Percentiles rank a stretch among this genome's conserved stretches.
phyloP scores from a whole-genome alignment of 2,113 vertebrate genomes.

The Leucopternis melanops region DNA sequence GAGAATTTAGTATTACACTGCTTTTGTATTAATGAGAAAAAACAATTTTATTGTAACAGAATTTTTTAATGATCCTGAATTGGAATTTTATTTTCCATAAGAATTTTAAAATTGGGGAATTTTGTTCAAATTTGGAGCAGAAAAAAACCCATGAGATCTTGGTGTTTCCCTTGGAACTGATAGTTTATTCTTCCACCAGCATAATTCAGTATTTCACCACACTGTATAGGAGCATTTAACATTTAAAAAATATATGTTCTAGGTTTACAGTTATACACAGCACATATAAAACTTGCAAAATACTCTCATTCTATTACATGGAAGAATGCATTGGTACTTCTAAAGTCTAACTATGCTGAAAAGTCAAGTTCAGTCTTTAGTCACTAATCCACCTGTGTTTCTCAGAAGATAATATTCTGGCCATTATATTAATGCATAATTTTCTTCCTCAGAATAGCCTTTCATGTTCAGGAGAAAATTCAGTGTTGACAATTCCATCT shows the following conservation, averaged over 20 bases:
- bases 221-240: not conserved
- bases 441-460: not conserved
- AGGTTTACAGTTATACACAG: not conserved
- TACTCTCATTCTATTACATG: not conserved
- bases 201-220: not conserved
- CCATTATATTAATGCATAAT: not conserved
- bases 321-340: not conserved
- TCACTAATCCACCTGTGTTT: not conserved
- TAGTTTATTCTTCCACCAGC: not conserved
- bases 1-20: not conserved
- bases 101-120: not conserved
- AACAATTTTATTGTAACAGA: not conserved
- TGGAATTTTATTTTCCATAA: not conserved
- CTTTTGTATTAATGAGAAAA: not conserved
- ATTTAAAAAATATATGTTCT: not conserved
- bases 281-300: not conserved
- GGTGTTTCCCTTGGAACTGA: not conserved
- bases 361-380: not conserved
- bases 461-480: not conserved
- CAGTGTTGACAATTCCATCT: not conserved
- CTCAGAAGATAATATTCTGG: not conserved
- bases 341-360: not conserved
- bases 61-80: not conserved
- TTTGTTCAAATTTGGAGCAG: not conserved
- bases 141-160: fast-evolving